These are phyloP conservation scores for Phaonia tiefii DNA, from an alignment of 2,888 invertebrate genomes.

Conservation along the genomic window DNA sequence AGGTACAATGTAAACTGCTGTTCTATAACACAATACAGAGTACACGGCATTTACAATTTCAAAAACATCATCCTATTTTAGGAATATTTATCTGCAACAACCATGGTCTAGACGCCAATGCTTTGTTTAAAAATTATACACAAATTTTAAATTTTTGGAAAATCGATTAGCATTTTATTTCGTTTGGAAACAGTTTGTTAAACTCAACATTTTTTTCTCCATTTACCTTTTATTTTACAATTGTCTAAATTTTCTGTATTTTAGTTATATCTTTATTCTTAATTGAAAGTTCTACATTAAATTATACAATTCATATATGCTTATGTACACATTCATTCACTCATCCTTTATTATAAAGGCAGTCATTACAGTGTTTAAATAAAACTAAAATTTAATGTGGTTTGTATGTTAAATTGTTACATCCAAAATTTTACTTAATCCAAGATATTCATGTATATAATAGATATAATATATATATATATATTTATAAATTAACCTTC, in stretches of 20 bases:
- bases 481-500: background rate
- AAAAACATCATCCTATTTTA: too few relatives aligned
- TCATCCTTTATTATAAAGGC: too few relatives aligned
- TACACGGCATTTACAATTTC: too few relatives aligned
- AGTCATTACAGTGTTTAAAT: background rate
- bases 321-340: background rate
- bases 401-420: conserved; percentile 15
- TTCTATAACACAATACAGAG: too few relatives aligned
- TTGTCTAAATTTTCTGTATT: conserved; percentile 6
- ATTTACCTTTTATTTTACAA: background rate
- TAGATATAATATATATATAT: background rate
- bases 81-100: too few relatives aligned
- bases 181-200: conserved; percentile 12
- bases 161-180: conserved; percentile 1
- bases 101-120: too few relatives aligned
- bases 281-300: conserved; percentile 10
- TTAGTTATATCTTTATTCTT: background rate
- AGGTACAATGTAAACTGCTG: too few relatives aligned
- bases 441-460: too few relatives aligned
- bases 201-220: conserved; percentile 7
- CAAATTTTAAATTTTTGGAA: too few relatives aligned
- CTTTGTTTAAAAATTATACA: too few relatives aligned
- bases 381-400: conserved; percentile 20
- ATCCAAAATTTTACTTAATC: background rate
- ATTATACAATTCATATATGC: conserved; percentile 5